A percentile compares a stretch with the other conserved stretches of the same genome.
Evolutionary conservation across 2,113 vertebrate species (phyloP).

Genomic region (Psilopsiagon aurifrons): DNA sequence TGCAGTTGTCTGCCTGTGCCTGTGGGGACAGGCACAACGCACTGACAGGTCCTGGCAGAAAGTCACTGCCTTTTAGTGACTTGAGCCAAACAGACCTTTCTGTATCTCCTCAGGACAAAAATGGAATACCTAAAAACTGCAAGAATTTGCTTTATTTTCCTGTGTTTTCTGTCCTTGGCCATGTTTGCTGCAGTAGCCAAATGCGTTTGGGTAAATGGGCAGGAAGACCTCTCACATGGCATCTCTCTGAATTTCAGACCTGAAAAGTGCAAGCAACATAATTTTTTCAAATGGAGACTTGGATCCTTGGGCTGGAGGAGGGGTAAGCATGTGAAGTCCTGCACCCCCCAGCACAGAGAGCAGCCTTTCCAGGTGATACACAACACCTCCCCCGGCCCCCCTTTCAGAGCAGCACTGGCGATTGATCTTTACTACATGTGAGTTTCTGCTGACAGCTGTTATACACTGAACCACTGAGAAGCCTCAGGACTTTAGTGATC

Average conservation of each 20-base stretch:
- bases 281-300: conserved; percentile 95
- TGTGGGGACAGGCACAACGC: background rate
- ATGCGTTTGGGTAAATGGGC: background rate
- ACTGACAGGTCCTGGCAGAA: background rate
- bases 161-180: background rate
- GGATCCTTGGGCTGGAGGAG: conserved; percentile 94
- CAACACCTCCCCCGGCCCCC: too few species aligned
- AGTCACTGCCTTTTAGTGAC: background rate
- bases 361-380: background rate
- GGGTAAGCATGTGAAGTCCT: conserved; percentile 75
- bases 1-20: background rate
- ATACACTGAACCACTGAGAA: background rate
- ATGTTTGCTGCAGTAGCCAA: background rate
- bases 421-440: background rate
- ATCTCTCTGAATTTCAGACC: conserved; percentile 72
- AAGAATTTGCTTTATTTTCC: background rate
- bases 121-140: background rate
- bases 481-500: background rate
- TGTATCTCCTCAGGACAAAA: background rate
- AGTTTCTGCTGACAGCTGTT: background rate
- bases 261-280: conserved; percentile 87
- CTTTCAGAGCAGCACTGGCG: fast-evolving
- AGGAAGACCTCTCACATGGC: background rate
- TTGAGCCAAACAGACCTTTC: background rate
- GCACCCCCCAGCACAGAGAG: background rate